Conservation (phyloP, 2,888 invertebrate species). For the Amphipyra berbera region DNA sequence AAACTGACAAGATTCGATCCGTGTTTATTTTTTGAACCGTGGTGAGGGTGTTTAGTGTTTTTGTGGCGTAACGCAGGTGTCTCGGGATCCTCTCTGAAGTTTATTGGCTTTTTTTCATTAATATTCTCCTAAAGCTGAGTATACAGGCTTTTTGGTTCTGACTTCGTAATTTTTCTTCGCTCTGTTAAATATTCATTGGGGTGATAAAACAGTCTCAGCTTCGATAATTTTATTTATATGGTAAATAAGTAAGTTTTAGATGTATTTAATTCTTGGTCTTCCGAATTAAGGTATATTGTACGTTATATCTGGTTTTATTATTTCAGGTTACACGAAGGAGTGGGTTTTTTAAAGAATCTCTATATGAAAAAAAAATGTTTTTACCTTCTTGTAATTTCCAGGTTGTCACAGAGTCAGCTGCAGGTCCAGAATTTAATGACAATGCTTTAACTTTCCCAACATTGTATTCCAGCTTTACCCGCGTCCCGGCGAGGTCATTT, state of each 20-base stretch:
- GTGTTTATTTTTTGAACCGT: constrained; percentile 67
- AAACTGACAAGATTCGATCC: constrained; percentile 59
- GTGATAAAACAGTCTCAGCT: neutral
- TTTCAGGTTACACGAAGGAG: no score
- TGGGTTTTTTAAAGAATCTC: no score
- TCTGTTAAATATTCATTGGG: neutral
- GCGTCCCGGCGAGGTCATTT: constrained; percentile 42
- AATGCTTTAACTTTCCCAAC: constrained; percentile 29
- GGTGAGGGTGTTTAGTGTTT: constrained; percentile 67
- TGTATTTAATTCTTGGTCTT: neutral
- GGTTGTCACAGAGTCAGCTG: no score
- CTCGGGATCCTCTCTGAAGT: constrained; percentile 67
- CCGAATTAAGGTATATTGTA: no score
- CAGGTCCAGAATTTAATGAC: constrained; percentile 4
- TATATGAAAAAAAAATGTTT: no score
- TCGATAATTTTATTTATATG: neutral
- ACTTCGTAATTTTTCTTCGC: neutral
- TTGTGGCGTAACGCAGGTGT: constrained; percentile 85
- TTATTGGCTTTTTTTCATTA: constrained; percentile 56
- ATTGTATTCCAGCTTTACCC: constrained; percentile 47
- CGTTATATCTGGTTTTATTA: neutral
- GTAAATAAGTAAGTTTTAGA: neutral
- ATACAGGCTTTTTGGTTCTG: constrained; percentile 7
- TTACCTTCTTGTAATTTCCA: no score
- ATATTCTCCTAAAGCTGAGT: constrained; percentile 26